Evolutionary conservation across 2,888 invertebrate genomes (phyloP).

Genomic region (Brenthis hecate): DNA sequence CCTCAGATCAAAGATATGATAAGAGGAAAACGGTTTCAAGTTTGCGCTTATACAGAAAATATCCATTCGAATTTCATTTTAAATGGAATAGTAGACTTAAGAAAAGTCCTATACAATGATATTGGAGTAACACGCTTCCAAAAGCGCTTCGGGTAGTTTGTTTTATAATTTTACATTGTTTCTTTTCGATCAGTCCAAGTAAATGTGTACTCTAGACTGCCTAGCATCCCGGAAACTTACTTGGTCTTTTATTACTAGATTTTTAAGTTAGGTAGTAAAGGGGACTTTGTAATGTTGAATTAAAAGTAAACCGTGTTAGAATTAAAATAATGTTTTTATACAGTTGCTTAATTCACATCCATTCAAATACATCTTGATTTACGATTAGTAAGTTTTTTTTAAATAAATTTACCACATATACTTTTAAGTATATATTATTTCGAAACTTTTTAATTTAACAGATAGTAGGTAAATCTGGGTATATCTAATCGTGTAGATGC

Average conservation of each 20-base stretch:
- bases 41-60: background rate
- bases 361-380: no score
- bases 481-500: constrained; percentile 29
- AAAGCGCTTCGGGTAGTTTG: constrained; percentile 64
- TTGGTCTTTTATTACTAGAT: constrained; percentile 48
- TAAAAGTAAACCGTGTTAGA: no score
- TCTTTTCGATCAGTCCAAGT: constrained; percentile 67
- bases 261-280: background rate
- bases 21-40: background rate
- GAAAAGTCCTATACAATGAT: constrained; percentile 41
- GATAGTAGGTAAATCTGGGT: constrained; percentile 34
- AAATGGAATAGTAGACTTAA: constrained; percentile 11
- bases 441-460: constrained; percentile 7
- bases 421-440: background rate
- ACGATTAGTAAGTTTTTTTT: no score
- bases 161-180: constrained; percentile 76
- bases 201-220: constrained; percentile 63
- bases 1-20: background rate
- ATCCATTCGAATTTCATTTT: constrained; percentile 11
- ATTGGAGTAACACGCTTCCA: constrained; percentile 47
- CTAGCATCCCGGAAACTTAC: constrained; percentile 50
- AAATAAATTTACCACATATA: no score
- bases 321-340: no score
- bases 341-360: no score
- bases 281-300: no score